A percentile compares a stretch with the other conserved stretches of the same genome.
These are phyloP conservation scores for Hirtodrosophila cameraria DNA, from an alignment of 2,888 invertebrate species.

Conservation along the genomic window DNA sequence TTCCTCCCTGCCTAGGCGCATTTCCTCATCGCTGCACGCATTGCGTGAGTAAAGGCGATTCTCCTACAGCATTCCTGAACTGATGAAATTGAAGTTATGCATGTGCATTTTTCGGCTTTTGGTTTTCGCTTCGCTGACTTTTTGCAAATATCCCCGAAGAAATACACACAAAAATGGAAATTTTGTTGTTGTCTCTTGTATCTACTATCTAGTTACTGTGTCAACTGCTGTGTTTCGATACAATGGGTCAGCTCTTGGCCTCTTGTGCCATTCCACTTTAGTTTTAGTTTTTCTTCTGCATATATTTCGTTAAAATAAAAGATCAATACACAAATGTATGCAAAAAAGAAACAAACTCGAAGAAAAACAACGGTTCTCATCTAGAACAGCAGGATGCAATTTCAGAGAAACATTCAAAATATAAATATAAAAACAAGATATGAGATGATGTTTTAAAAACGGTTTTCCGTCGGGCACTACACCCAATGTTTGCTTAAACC, in stretches of 20 bases:
- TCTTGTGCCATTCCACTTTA: slow-evolving; percentile 9
- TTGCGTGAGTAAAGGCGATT: slow-evolving; percentile 39
- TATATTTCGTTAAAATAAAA: slow-evolving; percentile 22
- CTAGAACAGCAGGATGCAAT: no score
- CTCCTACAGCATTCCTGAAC: slow-evolving; percentile 25
- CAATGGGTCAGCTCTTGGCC: slow-evolving; percentile 1
- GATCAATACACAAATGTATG: slow-evolving; percentile 14
- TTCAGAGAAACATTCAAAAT: no score
- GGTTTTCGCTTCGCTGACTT: slow-evolving; percentile 17
- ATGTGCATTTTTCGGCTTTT: slow-evolving; percentile 25
- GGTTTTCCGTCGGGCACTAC: no score
- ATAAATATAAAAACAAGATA: no score
- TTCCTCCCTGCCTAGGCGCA: slow-evolving; percentile 13
- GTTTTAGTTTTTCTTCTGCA: slow-evolving; percentile 15
- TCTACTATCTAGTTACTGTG: neutral
- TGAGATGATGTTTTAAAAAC: no score
- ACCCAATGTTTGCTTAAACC: no score
- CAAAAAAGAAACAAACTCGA: slow-evolving; percentile 7
- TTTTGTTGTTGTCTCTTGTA: neutral
- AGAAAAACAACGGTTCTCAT: no score
- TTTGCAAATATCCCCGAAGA: slow-evolving; percentile 9
- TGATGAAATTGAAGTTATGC: slow-evolving; percentile 30
- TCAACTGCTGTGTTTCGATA: slow-evolving; percentile 10
- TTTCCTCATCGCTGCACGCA: slow-evolving; percentile 39
- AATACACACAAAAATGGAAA: neutral